Base-by-base conservation (phyloP, 2,888 invertebrate genomes). In the Listrodromus nycthemerus region DNA sequence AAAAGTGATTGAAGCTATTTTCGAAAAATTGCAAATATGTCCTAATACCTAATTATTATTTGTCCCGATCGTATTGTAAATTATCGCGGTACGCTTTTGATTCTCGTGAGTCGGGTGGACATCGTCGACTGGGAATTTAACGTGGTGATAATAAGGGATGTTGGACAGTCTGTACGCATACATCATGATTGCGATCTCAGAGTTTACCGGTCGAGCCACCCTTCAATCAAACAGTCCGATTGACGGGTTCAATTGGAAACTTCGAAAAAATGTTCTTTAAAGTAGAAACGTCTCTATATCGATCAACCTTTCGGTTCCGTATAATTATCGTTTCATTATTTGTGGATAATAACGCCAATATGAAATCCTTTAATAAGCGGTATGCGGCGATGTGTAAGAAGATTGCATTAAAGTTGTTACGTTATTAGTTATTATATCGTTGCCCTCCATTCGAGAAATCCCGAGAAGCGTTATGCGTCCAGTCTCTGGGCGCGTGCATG, bases 361-460 rank as follows among this genome's bases (percentile, higher is more conserved):
- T 41, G 41, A 10, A 41, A 41, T 41, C 16, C 41, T 41, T 41
- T 41, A 41, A 41, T 41, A 41, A 37, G 41, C 55, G n/a, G 41
- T 48, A n/a, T 16, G 55, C 21, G 41, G 55, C 33, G 27, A 13
- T 6, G 30, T 30, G 58, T 5, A 55, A 30, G 30, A 16, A 30
- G 30, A 61, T 61, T 61, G 16, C 16, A 0, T 27, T 24, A 30
- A 30, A 16, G 58, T 27, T 30, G 27, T 61, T 61, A 30, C 30
- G 19, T 50, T 48, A 48, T 45, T 6, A 33, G 7, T 63, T 33
- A 33, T 41, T 45, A 45, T 76, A 41, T 41, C 41, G 55, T 21
- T 71, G 83, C 69, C 79, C 83, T 83, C 70, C 79, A 66, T 81
- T 70, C 75, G 48, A 30, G 21, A 45, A 24, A 52, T 52, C n/a